A percentile compares a stretch with the other conserved stretches of the same genome.
phyloP scores from a whole-genome alignment of 2,888 invertebrate genomes.

The Cosmia pyralina region DNA sequence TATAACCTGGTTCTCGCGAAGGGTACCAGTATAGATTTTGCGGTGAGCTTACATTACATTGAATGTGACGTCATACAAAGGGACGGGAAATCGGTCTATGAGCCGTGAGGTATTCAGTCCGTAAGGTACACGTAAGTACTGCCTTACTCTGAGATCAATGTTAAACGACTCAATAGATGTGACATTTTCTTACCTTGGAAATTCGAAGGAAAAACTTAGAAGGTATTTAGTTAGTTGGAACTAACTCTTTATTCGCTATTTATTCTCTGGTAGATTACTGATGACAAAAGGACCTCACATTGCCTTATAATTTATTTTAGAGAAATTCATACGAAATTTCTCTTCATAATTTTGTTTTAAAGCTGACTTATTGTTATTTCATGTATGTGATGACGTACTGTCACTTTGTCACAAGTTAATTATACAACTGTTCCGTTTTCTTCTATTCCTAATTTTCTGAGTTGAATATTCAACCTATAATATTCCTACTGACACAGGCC shows the following conservation, averaged over 20 bases:
- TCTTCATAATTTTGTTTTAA: too few relatives aligned
- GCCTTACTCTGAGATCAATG: conserved; percentile 36
- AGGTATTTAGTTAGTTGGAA: neutral
- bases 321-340: neutral
- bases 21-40: conserved; percentile 52
- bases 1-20: conserved; percentile 45
- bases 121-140: conserved; percentile 51
- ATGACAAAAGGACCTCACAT: neutral
- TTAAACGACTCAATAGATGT: conserved; percentile 41
- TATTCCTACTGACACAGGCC: too few relatives aligned
- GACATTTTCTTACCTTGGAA: conserved; percentile 10
- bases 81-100: conserved; percentile 62
- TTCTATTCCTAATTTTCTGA: neutral
- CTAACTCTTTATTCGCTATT: neutral
- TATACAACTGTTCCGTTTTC: neutral
- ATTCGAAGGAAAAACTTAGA: neutral
- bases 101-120: conserved; percentile 55
- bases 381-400: neutral
- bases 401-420: neutral
- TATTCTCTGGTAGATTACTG: neutral
- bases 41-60: conserved; percentile 55
- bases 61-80: conserved; percentile 59
- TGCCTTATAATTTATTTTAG: neutral
- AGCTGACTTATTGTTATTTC: too few relatives aligned
- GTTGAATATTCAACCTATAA: neutral